Conservation (phyloP, 2,113 vertebrate genomes). For the Monopterus albus region DNA sequence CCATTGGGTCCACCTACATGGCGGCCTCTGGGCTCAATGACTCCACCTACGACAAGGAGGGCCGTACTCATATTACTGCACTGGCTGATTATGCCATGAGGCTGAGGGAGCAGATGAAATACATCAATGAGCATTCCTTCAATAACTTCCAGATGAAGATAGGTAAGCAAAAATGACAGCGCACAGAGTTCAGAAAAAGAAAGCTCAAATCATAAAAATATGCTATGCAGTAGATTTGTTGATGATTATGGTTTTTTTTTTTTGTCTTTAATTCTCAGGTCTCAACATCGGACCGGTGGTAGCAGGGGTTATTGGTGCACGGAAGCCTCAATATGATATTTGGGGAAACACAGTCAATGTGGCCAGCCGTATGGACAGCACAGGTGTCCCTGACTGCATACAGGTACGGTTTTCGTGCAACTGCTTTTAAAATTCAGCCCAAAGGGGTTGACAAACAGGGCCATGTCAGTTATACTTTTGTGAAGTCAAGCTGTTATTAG, state of each 20-base stretch:
- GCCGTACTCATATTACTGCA: constrained; percentile 89
- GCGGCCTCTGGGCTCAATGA: constrained; percentile 93
- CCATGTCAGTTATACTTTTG: no score
- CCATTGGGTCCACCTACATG: constrained; percentile 97
- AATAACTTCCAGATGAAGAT: constrained; percentile 98
- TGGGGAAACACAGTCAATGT: constrained; percentile 98
- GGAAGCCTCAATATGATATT: constrained; percentile 95
- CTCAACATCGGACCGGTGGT: constrained; percentile 96
- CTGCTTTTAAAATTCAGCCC: neutral
- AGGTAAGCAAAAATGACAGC: constrained; percentile 72
- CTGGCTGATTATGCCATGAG: constrained; percentile 93
- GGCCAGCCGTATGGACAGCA: constrained; percentile 97
- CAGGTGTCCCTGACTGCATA: constrained; percentile 92
- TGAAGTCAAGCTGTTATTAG: neutral
- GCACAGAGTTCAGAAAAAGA: neutral
- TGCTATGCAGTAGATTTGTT: neutral
- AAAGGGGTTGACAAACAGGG: no score
- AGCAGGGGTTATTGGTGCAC: constrained; percentile 93
- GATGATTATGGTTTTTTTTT: neutral
- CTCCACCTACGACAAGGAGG: constrained; percentile 91
- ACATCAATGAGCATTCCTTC: constrained; percentile 96
- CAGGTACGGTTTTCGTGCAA: constrained; percentile 80
- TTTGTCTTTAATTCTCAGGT: constrained; percentile 74
- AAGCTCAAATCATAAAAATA: no score
- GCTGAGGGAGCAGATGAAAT: constrained; percentile 94